Percentiles rank a stretch among this genome's conserved stretches.
These are phyloP conservation scores for Ooceraea biroi DNA, from an alignment of 1,140 invertebrate genomes.

Conservation along the genomic window DNA sequence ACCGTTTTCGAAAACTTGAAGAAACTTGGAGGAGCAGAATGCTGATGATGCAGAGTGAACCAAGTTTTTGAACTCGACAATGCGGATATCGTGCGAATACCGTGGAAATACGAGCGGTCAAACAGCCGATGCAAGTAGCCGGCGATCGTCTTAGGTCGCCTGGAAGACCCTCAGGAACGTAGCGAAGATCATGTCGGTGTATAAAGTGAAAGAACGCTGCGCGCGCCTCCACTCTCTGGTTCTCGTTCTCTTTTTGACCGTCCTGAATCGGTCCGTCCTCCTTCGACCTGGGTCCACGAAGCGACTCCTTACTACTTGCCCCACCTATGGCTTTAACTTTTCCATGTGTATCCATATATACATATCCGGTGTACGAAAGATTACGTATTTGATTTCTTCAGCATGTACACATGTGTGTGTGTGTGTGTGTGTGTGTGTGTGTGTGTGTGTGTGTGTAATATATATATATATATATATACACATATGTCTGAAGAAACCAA, in stretches of 20 bases:
- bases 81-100: not conserved
- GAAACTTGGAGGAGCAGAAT: no score
- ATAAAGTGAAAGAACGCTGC: slow-evolving; percentile 71
- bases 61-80: no score
- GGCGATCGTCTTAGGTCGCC: slow-evolving; percentile 54
- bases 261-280: slow-evolving; percentile 34
- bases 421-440: no score
- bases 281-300: not conserved
- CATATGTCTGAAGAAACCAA: not conserved
- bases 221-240: slow-evolving; percentile 57
- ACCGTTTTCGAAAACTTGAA: no score
- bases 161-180: slow-evolving; percentile 46
- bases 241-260: slow-evolving; percentile 50
- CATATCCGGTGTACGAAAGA: no score
- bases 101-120: slow-evolving; percentile 45
- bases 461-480: no score
- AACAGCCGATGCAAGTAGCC: slow-evolving; percentile 28
- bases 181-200: slow-evolving; percentile 39
- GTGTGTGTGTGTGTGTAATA: no score
- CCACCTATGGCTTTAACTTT: slow-evolving; percentile 3
- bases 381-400: no score
- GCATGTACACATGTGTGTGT: no score
- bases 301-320: no score
- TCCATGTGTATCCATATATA: no score
- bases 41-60: no score